Evolutionary conservation across 64 coral and sea anemone species (phyloP).

Genomic region (Dendrophyllia cribrosa): DNA sequence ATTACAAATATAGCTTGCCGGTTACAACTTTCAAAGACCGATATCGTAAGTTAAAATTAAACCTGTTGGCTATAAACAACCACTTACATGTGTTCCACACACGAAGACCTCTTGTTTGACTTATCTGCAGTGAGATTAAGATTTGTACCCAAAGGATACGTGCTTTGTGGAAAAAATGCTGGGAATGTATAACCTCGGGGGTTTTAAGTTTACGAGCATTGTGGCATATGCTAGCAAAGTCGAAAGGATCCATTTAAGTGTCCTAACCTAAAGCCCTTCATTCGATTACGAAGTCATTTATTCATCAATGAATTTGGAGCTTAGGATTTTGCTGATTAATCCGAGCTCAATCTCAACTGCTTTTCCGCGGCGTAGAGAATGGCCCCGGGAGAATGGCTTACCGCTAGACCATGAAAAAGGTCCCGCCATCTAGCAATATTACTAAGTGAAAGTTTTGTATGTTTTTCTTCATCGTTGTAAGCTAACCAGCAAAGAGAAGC

Average conservation of each 20-base stretch:
- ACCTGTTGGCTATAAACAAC: constrained; percentile 13
- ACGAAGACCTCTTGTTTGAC: not conserved
- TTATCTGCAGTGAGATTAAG: not conserved
- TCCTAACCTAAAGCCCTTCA: not conserved
- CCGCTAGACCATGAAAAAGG: not conserved
- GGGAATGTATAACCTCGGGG: not conserved
- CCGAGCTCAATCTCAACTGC: not conserved
- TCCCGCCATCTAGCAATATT: not conserved
- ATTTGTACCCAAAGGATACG: not conserved
- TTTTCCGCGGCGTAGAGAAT: not conserved
- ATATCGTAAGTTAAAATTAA: constrained; percentile 10
- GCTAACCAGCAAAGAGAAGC: no score
- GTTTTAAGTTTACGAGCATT: not conserved
- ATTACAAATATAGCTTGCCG: constrained; percentile 14
- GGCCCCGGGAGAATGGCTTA: not conserved
- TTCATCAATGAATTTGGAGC: not conserved
- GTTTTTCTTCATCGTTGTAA: no score
- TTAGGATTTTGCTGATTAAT: not conserved
- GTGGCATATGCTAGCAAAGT: not conserved
- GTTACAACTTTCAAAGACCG: not conserved
- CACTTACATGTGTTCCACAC: not conserved
- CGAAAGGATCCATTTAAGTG: not conserved
- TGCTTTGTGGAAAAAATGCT: not conserved
- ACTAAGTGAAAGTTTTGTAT: not conserved
- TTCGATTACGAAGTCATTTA: not conserved